Percentiles rank a stretch among this genome's conserved stretches.
phyloP scores from a whole-genome alignment of 2,797 vertebrate genomes.

The Spinus olivaceus region DNA sequence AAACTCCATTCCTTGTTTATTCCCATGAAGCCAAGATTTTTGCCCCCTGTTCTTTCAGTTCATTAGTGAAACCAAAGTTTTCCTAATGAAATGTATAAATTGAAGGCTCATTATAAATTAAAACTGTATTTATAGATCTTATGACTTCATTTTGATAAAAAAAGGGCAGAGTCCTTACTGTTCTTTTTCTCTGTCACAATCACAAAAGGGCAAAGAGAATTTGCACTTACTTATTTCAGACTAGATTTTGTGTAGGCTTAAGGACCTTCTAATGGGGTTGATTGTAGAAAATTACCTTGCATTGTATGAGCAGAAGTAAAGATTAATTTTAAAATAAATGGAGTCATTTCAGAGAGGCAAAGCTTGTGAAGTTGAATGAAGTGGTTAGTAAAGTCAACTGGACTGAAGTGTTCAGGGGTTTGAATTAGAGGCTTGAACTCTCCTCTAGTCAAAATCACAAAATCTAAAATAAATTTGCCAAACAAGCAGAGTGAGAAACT shows the following conservation, averaged over 20 bases:
- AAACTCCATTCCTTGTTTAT: not conserved
- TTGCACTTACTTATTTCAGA: not conserved
- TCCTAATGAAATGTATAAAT: not conserved
- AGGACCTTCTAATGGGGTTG: not conserved
- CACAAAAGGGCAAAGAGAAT: not conserved
- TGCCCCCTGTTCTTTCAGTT: not conserved
- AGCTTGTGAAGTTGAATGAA: not conserved
- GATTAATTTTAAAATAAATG: constrained; percentile 25
- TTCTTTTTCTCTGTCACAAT: not conserved
- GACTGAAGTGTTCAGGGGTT: not conserved
- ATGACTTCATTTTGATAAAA: not conserved
- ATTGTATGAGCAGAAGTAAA: not conserved
- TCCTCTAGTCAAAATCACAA: constrained; percentile 20
- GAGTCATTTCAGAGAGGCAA: not conserved
- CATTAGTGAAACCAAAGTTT: not conserved
- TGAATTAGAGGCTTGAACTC: constrained; percentile 15
- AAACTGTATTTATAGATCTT: not conserved
- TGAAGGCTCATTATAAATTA: not conserved
- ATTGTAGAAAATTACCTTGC: constrained; percentile 30
- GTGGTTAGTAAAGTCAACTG: not conserved
- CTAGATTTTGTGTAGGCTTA: not conserved
- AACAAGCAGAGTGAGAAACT: not conserved
- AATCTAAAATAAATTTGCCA: constrained; percentile 19
- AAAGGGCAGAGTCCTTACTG: not conserved
- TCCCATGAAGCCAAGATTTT: not conserved